Conservation (phyloP, 2,113 vertebrate genomes). For the Passerina amoena region DNA sequence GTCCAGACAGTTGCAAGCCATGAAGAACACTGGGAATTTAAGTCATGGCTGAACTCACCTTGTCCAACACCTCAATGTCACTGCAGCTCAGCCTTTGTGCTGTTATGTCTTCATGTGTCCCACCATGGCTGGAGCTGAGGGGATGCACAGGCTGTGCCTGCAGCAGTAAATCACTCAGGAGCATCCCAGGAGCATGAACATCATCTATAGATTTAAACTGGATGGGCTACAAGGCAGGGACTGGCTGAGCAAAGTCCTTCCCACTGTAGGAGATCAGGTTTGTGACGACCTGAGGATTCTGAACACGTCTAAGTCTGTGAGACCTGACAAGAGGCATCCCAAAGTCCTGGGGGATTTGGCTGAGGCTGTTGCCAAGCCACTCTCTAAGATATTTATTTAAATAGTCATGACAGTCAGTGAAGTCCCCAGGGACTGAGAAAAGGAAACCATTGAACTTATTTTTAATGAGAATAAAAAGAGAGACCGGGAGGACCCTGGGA, state of each 20-base stretch:
- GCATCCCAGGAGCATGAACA: background rate
- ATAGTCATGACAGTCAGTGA: background rate
- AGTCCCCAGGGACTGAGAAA: background rate
- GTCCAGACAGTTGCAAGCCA: background rate
- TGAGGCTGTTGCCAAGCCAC: background rate
- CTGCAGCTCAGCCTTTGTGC: background rate
- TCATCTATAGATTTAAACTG: background rate
- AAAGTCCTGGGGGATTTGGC: background rate
- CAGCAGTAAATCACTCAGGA: background rate
- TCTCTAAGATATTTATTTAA: background rate
- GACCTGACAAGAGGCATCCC: background rate
- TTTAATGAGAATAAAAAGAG: background rate
- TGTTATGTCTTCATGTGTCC: background rate
- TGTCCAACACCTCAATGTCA: background rate
- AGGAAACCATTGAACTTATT: background rate
- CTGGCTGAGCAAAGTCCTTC: background rate
- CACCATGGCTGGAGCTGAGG: background rate
- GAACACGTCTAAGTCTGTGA: accelerated
- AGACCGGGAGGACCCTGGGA: background rate
- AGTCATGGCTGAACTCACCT: background rate
- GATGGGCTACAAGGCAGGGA: background rate
- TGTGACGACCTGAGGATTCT: background rate
- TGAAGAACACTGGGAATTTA: background rate
- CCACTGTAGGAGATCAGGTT: background rate
- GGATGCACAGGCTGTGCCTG: background rate